Base-by-base conservation (phyloP, 2,113 vertebrate species). In the Triplophysa rosa region DNA sequence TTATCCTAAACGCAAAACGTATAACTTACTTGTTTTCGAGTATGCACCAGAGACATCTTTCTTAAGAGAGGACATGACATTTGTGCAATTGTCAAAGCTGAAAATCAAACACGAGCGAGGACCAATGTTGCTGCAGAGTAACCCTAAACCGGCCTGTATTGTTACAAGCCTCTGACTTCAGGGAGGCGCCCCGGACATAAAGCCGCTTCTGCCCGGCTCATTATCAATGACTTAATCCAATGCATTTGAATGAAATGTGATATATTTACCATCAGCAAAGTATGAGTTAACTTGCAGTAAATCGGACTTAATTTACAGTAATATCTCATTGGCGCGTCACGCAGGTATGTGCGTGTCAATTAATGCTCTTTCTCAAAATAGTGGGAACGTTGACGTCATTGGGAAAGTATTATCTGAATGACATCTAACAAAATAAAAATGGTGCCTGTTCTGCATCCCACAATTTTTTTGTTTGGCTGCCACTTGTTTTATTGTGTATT, bases 111-210 rank as follows among this genome's bases (percentile, higher is more conserved):
- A 47, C 8, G 6, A 19, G 17, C 17, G 14, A 70, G 21, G 24
- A 1, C 58, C 7, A 19, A 61, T 69, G 49, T 47, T 47, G 23
- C 16, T 12, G 23, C 29, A 64, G 42, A 21, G 23, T 11, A 62
- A 62, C 37, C 37, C 54, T 26, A 59, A 59, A 59, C 73, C 61
- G 61, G 73, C 73, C 73, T 76, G 73, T 76, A 76, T 76, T 76
- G 73, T 76, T 76, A 49, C 16, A 17, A 45, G 70, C 21, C 37
- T 65, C 23, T n/a, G 71, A 58, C 73, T 76, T 64, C 17, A 76
- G 73, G 37, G 69, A 73, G 62, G 49, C 21, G 79, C 61, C 49
- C 69, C 40, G 79, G 54, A 73, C 26, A 80, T 80, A 72, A 72
- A 80, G 71, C 79, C 52, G 29, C 71, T 61, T 42, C 56, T 62